Percentiles rank a stretch among this genome's conserved stretches.
Conservation (phyloP, 2,797 vertebrate species). For the Amblyraja radiata region DNA sequence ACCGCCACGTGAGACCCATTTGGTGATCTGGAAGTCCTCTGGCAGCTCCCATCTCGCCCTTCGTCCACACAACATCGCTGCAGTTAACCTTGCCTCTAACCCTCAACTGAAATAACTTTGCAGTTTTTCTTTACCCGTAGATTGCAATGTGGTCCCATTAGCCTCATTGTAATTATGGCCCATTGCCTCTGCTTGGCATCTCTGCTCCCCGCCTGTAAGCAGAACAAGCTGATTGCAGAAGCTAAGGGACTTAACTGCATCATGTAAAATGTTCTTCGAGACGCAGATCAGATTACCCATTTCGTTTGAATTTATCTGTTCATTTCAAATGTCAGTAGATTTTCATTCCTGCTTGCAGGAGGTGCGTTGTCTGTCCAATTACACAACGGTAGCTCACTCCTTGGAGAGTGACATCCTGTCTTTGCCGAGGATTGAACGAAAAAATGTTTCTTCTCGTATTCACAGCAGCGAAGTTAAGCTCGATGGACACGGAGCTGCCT, state of each 20-base stretch:
- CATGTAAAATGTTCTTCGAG: neutral
- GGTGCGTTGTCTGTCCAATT: conserved; percentile 2
- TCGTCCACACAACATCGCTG: too few species aligned
- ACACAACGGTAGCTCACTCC: neutral
- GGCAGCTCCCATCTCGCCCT: too few species aligned
- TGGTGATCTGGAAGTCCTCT: too few species aligned
- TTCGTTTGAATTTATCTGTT: neutral
- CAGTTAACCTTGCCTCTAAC: too few species aligned
- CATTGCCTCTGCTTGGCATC: neutral
- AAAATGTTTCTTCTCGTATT: conserved; percentile 53
- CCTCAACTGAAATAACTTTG: neutral
- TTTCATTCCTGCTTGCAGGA: neutral
- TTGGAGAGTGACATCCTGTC: neutral
- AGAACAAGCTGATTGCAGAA: neutral
- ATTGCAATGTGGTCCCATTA: neutral
- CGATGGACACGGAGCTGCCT: conserved; percentile 62
- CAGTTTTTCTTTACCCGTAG: neutral
- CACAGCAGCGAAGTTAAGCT: conserved; percentile 55
- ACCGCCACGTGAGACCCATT: too few species aligned
- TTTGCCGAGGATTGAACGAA: conserved; percentile 59
- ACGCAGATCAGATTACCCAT: neutral
- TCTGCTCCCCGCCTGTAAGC: neutral
- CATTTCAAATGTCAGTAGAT: neutral
- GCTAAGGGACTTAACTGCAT: neutral
- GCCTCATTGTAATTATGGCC: neutral